Evolutionary conservation across 2,797 vertebrate genomes (phyloP), one percentile per base, ranked within the genome.

Genomic region (Siniperca undulata): DNA sequence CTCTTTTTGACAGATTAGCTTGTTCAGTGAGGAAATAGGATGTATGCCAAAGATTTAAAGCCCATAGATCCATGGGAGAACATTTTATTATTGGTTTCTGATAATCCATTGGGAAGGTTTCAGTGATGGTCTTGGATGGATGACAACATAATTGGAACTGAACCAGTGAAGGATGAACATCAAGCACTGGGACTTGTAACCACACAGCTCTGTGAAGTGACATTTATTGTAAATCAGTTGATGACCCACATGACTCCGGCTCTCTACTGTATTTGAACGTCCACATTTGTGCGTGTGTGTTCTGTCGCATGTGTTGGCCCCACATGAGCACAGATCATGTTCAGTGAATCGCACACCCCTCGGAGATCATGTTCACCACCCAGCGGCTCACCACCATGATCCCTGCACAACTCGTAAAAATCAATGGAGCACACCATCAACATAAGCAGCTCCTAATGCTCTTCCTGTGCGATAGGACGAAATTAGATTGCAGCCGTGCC

Each of bases 401-500:
- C 88, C 90, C 92, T 84, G 61, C 61, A 65, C 78, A 74, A 72
- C 90, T 89, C 87, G 80, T 90, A 86, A 95, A 94, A 95, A 96
- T 95, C 93, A 88, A 93, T 95, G 90, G 93, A 90, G 93, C 88
- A 24, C 86, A 77, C 94, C 90, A 92, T 96, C 94, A 94, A 94
- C 95, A 94, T 85, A 90, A 94, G 91, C 90, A 85, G 83, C 90
- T 76, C 70, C 89, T 96, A 94, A 96, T 94, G 92, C 87, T 90
- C 89, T 95, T 96, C 94, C 94, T 94, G 90, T 95, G 95, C 90
- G 91, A 94, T 94, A 95, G 82, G 87, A 80, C 92, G 86, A 93
- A 96, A 95, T 97, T 96, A 95, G 91, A 94, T 96, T 96, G 93
- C 92, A 94, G 92, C 95, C 91, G 86, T 86, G 88, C 81, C 86